These are phyloP conservation scores for Eulacestoma nigropectus DNA, from an alignment of 2,113 vertebrate genomes.

Conservation along the genomic window DNA sequence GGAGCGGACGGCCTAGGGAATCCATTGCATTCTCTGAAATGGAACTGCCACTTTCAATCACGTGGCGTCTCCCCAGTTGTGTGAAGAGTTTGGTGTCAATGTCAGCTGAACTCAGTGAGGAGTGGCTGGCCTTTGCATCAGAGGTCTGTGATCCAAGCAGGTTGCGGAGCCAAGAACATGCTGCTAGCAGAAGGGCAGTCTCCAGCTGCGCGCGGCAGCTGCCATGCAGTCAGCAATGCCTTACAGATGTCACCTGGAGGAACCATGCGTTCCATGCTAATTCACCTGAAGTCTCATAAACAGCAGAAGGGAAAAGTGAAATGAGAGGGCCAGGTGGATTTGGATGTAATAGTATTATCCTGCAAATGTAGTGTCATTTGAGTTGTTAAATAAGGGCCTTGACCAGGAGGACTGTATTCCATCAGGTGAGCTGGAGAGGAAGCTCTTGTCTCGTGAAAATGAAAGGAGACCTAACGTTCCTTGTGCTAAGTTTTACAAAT, in stretches of 20 bases:
- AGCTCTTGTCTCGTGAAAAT: constrained; percentile 18
- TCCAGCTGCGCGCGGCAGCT: constrained; percentile 48
- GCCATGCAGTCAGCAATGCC: constrained; percentile 51
- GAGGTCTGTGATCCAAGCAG: constrained; percentile 59
- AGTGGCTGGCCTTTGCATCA: constrained; percentile 52
- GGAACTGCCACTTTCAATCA: constrained; percentile 44
- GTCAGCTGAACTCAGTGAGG: constrained; percentile 55
- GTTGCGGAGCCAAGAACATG: constrained; percentile 61
- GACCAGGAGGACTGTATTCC: constrained; percentile 4
- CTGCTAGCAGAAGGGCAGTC: constrained; percentile 61
- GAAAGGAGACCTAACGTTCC: not conserved
- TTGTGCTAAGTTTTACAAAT: constrained; percentile 34
- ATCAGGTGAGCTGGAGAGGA: not conserved
- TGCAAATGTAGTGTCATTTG: constrained; percentile 30
- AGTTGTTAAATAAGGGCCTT: constrained; percentile 43
- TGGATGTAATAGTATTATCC: not conserved
- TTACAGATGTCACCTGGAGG: constrained; percentile 9
- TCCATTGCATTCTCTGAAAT: constrained; percentile 1
- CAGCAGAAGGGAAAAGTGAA: not conserved
- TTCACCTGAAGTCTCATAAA: constrained; percentile 20
- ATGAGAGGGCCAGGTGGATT: not conserved
- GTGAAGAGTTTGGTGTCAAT: constrained; percentile 45
- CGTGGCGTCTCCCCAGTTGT: not conserved
- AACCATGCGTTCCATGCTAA: constrained; percentile 43
- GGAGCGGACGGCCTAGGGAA: constrained; percentile 43